Conservation (phyloP, 2,113 vertebrate species). For the Craseonycteris thonglongyai region DNA sequence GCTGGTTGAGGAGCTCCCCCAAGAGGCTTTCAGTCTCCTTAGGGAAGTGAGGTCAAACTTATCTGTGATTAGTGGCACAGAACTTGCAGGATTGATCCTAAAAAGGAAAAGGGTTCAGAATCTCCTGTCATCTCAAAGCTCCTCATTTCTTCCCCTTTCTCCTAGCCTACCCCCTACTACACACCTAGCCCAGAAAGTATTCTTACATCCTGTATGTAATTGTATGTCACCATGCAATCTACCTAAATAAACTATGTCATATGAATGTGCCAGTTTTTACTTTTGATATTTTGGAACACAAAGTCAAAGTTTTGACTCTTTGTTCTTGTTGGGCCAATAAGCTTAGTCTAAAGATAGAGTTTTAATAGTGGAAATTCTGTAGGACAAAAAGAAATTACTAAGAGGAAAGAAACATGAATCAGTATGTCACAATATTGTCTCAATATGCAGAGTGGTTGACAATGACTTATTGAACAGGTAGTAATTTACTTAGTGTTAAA, state of each 20-base stretch:
- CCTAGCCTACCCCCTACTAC: neutral
- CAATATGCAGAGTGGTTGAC: neutral
- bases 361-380: neutral
- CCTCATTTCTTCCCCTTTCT: neutral
- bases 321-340: neutral
- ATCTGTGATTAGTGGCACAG: neutral
- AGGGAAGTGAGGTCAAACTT: neutral
- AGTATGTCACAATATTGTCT: neutral
- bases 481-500: neutral
- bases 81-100: neutral
- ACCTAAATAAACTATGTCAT: neutral
- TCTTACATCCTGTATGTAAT: neutral
- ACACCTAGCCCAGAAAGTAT: neutral
- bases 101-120: neutral
- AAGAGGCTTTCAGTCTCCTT: neutral
- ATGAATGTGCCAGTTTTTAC: neutral
- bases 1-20: neutral
- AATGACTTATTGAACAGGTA: neutral
- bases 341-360: neutral
- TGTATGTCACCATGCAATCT: neutral
- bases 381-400: neutral
- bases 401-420: neutral
- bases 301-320: neutral
- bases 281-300: slow-evolving; percentile 22
- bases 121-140: neutral